Evolutionary conservation across 2,113 vertebrate genomes (phyloP), one percentile per base, ranked within the genome.

Genomic region (Dolichallabes microphthalmus): DNA sequence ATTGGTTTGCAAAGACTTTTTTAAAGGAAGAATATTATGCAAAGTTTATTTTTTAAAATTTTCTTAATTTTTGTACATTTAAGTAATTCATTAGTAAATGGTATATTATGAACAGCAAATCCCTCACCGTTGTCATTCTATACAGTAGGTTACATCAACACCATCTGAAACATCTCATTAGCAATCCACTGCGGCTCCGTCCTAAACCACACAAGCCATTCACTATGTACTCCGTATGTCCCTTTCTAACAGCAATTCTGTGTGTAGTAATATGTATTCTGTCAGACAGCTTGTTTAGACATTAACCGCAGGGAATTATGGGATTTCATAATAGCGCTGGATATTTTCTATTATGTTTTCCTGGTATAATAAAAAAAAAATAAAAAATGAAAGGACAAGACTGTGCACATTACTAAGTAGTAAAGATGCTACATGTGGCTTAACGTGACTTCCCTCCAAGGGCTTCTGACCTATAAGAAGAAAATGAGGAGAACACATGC

Each of bases 391-490:
- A 78, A 60, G 58, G 30, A 58, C 74, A 76, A 75, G 73, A 27
- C 45, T 27, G 25, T 9, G 27, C 30, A 20, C 27, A 77, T 57
- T 27, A 30, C 45, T 15, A 52, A 74, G 11, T 50, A 74, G 39
- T 2, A 22, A 74, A 27, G 14, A 27, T n/a, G 63, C 80, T 64
- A 66, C 45, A 82, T 15, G 2, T 22, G 2, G 5, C n/a, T 52
- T n/a, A 19, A 32, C 1, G 1, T 39, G 22, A 19, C 8, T 8
- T 27, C 45, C 61, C 80, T 66, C n/a, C 15, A 7, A 66, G 66
- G 74, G 71, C 60, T 63, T 30, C 80, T 50, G 75, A 35, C 84
- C 82, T 74, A 82, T 71, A 82, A 61, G 79, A 71, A 58, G 53
- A 81, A 57, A 64, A 55, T 68, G 39, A 71, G 12, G 20, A 60